Evolutionary conservation across 2,888 invertebrate genomes (phyloP).

Genomic region (Tiliacea aurago): DNA sequence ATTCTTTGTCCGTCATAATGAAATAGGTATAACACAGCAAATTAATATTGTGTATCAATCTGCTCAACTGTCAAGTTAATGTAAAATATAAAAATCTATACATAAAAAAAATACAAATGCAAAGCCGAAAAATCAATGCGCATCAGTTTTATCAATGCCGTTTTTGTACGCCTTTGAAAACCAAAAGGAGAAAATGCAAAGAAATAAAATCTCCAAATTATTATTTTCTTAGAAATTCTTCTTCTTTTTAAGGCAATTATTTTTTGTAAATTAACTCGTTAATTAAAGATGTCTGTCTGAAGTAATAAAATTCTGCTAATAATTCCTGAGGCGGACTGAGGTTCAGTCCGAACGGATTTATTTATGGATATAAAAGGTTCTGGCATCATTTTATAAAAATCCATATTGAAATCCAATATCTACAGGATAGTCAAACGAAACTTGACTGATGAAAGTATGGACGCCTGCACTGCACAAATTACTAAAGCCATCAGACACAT

Average conservation of each 20-base stretch:
- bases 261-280: slow-evolving; percentile 56
- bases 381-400: neutral
- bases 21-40: neutral
- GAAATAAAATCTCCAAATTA: slow-evolving; percentile 15
- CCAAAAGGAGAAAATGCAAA: slow-evolving; percentile 1
- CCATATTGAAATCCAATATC: neutral
- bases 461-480: no score
- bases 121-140: neutral
- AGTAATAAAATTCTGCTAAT: slow-evolving; percentile 50
- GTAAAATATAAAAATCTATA: no score
- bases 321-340: slow-evolving; percentile 35
- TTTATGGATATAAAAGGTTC: slow-evolving; percentile 18
- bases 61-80: neutral
- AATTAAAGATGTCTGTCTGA: slow-evolving; percentile 50
- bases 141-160: neutral
- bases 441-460: no score
- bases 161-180: neutral
- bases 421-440: no score
- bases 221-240: slow-evolving; percentile 36
- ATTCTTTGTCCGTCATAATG: neutral
- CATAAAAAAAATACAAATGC: no score
- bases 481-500: no score
- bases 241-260: slow-evolving; percentile 44
- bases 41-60: neutral
- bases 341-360: slow-evolving; percentile 5